A percentile compares a stretch with the other conserved stretches of the same genome.
Conservation (phyloP, 2,113 vertebrate genomes). For the Petrocephalus zakoni region DNA sequence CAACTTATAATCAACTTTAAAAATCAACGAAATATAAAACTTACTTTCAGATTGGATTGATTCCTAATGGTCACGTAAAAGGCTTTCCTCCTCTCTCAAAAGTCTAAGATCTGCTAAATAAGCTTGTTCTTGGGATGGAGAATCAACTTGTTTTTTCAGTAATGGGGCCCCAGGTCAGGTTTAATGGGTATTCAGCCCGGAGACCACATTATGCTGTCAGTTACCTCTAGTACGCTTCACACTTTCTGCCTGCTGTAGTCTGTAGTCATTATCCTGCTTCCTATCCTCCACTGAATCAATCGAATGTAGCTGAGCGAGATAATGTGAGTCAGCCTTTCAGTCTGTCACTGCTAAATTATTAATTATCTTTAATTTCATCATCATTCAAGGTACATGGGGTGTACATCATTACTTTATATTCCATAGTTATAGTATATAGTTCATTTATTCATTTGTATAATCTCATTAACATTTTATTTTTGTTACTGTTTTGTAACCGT, state of each 20-base stretch:
- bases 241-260: not conserved
- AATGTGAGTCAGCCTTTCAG: not conserved
- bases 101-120: not conserved
- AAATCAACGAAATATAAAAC: not conserved
- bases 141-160: not conserved
- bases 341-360: not conserved
- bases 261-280: not conserved
- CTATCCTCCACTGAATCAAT: not conserved
- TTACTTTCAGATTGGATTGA: not conserved
- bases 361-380: constrained; percentile 3
- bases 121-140: not conserved
- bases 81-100: not conserved
- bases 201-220: not conserved
- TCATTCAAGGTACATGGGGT: not conserved
- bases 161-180: not conserved
- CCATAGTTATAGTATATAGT: not conserved
- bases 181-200: not conserved
- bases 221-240: not conserved
- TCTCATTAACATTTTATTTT: not conserved
- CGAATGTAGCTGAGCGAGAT: not conserved
- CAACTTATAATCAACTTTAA: not conserved
- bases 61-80: not conserved
- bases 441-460: not conserved
- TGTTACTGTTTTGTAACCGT: not conserved
- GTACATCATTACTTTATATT: not conserved